These are phyloP conservation scores for Caranx melampygus DNA, from an alignment of 2,113 vertebrate species.

Conservation along the genomic window DNA sequence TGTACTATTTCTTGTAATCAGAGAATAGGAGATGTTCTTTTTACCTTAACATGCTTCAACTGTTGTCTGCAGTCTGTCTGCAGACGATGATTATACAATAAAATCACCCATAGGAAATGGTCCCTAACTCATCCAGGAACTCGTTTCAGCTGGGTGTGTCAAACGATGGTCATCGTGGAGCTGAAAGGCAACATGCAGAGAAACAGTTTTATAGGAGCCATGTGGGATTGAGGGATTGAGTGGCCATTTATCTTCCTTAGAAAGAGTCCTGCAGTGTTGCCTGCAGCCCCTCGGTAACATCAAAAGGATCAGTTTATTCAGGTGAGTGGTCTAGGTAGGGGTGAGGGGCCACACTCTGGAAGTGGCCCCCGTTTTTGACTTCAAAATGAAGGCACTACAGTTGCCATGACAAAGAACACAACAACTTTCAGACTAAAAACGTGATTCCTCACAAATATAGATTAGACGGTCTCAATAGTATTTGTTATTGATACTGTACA, in stretches of 20 bases:
- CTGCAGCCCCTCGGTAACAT: conserved; percentile 53
- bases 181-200: conserved; percentile 24
- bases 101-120: conserved; percentile 11
- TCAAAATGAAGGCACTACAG: background rate
- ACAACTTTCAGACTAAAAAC: background rate
- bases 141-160: conserved; percentile 23
- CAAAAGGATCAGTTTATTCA: conserved; percentile 52
- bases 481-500: background rate
- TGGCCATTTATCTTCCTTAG: conserved; percentile 20
- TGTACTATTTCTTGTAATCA: too few relatives aligned
- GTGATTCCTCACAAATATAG: too few relatives aligned
- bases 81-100: too few relatives aligned
- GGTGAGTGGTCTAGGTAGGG: conserved; percentile 26
- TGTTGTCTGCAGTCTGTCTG: too few relatives aligned
- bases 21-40: too few relatives aligned
- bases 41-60: too few relatives aligned
- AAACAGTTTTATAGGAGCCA: conserved; percentile 39
- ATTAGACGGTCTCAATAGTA: background rate
- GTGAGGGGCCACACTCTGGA: background rate
- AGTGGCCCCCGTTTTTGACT: background rate
- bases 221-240: conserved; percentile 31
- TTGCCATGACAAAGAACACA: background rate
- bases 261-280: conserved; percentile 38
- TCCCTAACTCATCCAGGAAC: conserved; percentile 38
- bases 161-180: conserved; percentile 4